Evolutionary conservation across 2,113 vertebrate species (phyloP).

Genomic region (cat (Felis catus)): F.catus_Fca126_mat1.0 CM031420.1:57551001-57551500

Average conservation of each 20-base stretch:
- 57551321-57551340: neutral
- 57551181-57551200: neutral
- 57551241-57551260: neutral
- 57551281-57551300: neutral
- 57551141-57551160: neutral
- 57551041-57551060: neutral
- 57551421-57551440: neutral
- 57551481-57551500: neutral
- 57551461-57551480: neutral
- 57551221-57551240: slow-evolving; percentile 32
- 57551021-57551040: neutral
- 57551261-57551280: neutral
- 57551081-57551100: neutral
- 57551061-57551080: neutral
- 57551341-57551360: neutral
- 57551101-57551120: neutral
- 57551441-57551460: neutral
- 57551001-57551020: neutral
- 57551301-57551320: neutral
- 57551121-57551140: neutral
- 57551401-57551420: neutral
- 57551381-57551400: neutral
- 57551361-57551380: neutral
- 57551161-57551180: neutral
- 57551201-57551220: neutral